These are phyloP conservation scores for Beris morrisii DNA, from an alignment of 2,888 invertebrate species.

Conservation along the genomic window DNA sequence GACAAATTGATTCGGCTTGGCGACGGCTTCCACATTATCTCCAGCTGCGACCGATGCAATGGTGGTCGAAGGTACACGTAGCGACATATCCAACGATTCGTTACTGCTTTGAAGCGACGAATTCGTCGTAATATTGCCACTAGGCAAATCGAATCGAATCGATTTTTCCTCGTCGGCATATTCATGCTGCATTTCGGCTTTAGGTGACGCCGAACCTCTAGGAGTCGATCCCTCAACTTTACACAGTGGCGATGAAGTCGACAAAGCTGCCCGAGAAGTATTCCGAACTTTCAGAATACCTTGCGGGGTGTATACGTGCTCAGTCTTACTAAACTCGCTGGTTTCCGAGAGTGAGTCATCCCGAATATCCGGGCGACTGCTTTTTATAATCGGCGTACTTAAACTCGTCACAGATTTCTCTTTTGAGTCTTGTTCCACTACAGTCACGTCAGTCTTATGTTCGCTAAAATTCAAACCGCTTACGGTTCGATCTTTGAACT, in stretches of 20 bases:
- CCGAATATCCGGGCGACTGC: constrained; percentile 23
- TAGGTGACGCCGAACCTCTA: background rate
- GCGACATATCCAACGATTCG: constrained; percentile 22
- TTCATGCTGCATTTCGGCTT: background rate
- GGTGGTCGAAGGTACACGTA: constrained; percentile 20
- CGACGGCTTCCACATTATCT: background rate
- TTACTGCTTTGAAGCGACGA: constrained; percentile 4
- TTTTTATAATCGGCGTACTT: constrained; percentile 39
- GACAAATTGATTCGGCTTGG: background rate
- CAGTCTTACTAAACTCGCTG: constrained; percentile 14
- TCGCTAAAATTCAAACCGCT: background rate
- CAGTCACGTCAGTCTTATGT: background rate
- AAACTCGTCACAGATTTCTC: constrained; percentile 18
- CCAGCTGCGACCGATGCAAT: background rate
- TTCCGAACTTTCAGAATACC: constrained; percentile 35
- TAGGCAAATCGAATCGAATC: constrained; percentile 40
- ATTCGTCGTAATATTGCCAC: constrained; percentile 7
- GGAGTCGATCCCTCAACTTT: constrained; percentile 2
- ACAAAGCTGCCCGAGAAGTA: background rate
- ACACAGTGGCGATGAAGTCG: constrained; percentile 9
- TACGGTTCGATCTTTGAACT: constrained; percentile 29
- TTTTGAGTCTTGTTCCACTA: background rate
- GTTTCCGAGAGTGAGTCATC: constrained; percentile 10
- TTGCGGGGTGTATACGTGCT: constrained; percentile 33
- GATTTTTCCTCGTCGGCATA: constrained; percentile 36